A percentile compares a stretch with the other conserved stretches of the same genome.
Conservation (phyloP, 2,113 vertebrate species). For the Neodon shergylaensis region DNA sequence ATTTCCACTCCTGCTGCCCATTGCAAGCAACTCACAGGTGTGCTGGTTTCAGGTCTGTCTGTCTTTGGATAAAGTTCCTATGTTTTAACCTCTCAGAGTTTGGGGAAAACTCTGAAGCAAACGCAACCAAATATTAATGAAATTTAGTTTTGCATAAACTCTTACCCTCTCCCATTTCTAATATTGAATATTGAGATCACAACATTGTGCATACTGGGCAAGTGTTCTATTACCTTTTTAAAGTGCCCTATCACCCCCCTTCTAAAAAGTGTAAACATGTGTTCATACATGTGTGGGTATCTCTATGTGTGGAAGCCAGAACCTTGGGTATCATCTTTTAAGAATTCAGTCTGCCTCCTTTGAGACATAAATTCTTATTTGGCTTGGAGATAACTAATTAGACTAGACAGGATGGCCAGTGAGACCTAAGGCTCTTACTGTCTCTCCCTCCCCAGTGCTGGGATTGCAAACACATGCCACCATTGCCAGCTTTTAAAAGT, state of each 20-base stretch:
- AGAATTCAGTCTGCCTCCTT: not conserved
- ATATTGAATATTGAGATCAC: not conserved
- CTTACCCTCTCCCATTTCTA: not conserved
- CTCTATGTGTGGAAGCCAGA: not conserved
- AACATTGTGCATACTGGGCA: not conserved
- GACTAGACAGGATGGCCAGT: not conserved
- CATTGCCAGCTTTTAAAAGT: not conserved
- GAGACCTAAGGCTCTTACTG: not conserved
- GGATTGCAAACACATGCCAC: not conserved
- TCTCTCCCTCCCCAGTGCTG: not conserved
- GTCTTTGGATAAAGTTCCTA: not conserved
- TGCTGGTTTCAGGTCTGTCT: not conserved
- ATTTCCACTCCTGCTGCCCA: not conserved
- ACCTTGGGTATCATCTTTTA: not conserved
- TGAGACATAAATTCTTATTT: not conserved
- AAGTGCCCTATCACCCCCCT: not conserved
- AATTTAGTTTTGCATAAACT: not conserved
- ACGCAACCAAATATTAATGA: not conserved
- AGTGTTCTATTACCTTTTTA: not conserved
- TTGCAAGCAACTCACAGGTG: conserved; percentile 9
- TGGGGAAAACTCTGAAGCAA: conserved; percentile 10
- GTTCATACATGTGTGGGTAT: not conserved
- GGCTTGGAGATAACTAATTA: not conserved
- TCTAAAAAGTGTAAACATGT: not conserved
- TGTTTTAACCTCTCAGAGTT: conserved; percentile 9